Base-by-base conservation (phyloP, 2,797 vertebrate genomes). In the Sebastes hubbsi region DNA sequence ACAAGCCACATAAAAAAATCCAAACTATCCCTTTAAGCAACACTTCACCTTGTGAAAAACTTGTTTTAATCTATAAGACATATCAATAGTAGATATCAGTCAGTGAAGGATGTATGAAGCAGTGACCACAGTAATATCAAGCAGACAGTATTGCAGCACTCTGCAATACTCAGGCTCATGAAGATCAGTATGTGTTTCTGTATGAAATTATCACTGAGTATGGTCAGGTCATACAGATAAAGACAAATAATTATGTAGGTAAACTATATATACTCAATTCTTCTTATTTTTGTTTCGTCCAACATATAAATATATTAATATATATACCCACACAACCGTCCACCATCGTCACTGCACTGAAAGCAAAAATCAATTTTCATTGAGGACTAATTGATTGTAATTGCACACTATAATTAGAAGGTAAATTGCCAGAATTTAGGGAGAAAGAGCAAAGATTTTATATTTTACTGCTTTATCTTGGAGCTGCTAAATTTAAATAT, bases 331-430 rank as follows among this genome's bases (percentile, higher is more conserved):
- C 56, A 81, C 56, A 73, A 4, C 61, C 8, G 52, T 56, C 6
- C 56, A 68, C 66, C 29, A 16, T 54, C 20, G 46, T 30, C 75
- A 77, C 46, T 55, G 69, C 68, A 80, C 59, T 76, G 74, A 84
- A 76, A 91, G 84, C 75, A 84, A 59, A 84, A 92, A 93, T 91
- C 85, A 83, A 79, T 89, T 72, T 90, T 87, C 84, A 89, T 79
- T 85, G 75, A 87, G 80, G 78, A 78, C 85, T 91, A 89, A 92
- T 82, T 90, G 84, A 91, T 92, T 93, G 87, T 87, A 93, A 94
- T 91, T 89, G 61, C 65, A 42, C 63, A 58, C 52, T 72, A 83
- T 87, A 92, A 93, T 93, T 88, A 85, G 56, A 83, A 68, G 66
- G 70, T 79, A 88, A 87, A 88, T 90, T 68, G 78, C 61, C 52